Conservation (phyloP, 1,140 invertebrate species). For the Lethrus apterus region DNA sequence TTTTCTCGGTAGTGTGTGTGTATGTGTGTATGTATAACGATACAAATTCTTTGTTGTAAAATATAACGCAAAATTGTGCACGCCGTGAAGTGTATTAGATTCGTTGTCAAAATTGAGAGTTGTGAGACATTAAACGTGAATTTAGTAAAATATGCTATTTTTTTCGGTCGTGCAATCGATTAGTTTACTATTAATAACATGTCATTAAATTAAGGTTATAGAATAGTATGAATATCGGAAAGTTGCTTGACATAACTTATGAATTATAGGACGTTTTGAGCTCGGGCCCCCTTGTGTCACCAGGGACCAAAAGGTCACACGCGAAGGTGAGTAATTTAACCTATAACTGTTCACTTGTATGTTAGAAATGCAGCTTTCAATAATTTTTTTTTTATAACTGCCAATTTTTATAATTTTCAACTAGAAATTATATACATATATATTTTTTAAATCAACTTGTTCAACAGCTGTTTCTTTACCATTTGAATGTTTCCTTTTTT, state of each 20-base stretch:
- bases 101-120: too few species aligned
- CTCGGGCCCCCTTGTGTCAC: conserved; percentile 2
- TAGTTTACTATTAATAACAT: conserved; percentile 13
- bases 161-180: conserved; percentile 2
- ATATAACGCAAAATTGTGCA: neutral
- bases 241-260: conserved; percentile 10
- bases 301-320: conserved; percentile 15
- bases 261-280: conserved; percentile 12
- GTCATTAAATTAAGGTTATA: conserved; percentile 9
- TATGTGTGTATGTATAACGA: too few species aligned
- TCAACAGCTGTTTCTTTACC: too few species aligned
- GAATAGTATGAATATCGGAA: neutral
- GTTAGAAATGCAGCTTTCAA: too few species aligned
- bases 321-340: conserved; percentile 12
- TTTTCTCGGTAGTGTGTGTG: conserved; percentile 1
- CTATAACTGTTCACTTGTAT: conserved; percentile 14
- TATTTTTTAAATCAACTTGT: too few species aligned
- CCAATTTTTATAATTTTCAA: too few species aligned
- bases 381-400: too few species aligned
- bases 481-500: too few species aligned
- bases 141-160: too few species aligned
- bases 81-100: too few species aligned
- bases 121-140: too few species aligned
- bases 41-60: conserved; percentile 8
- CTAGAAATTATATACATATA: too few species aligned